Conservation (phyloP, 2,888 invertebrate genomes). For the Conus canariensis region DNA sequence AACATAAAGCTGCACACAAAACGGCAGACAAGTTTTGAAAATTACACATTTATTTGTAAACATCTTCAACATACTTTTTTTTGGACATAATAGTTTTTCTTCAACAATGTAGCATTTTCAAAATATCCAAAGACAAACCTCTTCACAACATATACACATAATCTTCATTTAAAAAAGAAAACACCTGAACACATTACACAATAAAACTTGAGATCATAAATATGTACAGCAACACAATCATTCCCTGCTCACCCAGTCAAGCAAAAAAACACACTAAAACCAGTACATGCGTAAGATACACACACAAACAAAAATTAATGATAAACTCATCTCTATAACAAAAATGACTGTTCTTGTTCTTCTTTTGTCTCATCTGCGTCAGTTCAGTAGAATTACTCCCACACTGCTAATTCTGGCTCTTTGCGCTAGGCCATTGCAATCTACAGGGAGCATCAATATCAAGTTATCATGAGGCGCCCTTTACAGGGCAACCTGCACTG, state of each 20-base stretch:
- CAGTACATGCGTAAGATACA: background rate
- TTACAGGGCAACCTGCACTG: too few species aligned
- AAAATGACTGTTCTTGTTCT: too few species aligned
- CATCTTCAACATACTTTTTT: background rate
- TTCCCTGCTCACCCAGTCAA: background rate
- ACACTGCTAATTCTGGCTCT: too few species aligned
- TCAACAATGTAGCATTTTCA: background rate
- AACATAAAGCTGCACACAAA: too few species aligned
- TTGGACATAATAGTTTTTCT: background rate
- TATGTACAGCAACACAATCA: background rate
- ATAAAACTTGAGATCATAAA: background rate
- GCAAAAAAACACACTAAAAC: background rate
- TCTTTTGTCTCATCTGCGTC: too few species aligned
- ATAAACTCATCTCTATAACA: background rate
- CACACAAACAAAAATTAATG: background rate
- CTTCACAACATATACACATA: background rate
- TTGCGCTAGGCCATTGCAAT: too few species aligned
- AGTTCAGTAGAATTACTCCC: too few species aligned
- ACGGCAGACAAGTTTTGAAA: background rate
- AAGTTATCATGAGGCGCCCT: too few species aligned
- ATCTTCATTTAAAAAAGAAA: background rate
- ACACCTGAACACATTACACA: constrained; percentile 23
- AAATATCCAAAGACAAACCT: background rate
- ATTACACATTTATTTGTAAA: constrained; percentile 1
- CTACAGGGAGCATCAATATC: too few species aligned